Evolutionary conservation across 1,140 invertebrate genomes (phyloP), one percentile per base, ranked within the genome.

Genomic region (Bombus waltoni): DNA sequence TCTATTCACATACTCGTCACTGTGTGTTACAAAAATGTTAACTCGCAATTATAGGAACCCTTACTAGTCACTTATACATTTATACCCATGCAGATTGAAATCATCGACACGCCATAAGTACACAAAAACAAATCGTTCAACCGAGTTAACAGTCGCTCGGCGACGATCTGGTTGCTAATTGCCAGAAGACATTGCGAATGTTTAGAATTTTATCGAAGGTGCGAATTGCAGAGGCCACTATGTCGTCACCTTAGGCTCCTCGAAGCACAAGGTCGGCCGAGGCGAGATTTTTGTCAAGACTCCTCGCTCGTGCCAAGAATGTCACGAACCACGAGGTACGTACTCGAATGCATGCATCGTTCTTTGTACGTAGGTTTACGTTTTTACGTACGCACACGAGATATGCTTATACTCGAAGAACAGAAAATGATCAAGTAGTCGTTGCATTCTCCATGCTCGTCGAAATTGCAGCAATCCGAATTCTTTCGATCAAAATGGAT

Each of bases 191-290:
- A 42, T 53, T 35, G 44, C 82, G 83, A 82, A 83, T 87, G 65
- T 66, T 53, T 70, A 65, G 85, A 62, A 89, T 89, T 89, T 89
- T 89, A 89, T 89, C 81, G 72, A 78, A 62, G 87, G n/a, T 71
- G 84, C 84, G 85, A 89, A 89, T 89, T 74, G 38, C 88, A n/a
- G 79, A 65, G 42, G 53, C 47, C 38, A 47, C 74, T 57, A 40
- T 74, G 74, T 86, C 87, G 73, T 82, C 88, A 89, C 87, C 79
- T 53, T 86, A 75, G 40, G 84, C 4, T 79, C 72, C 75, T 42
- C 40, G 71, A 68, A 77, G 68, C 57, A 44, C 85, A 89, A 90
- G 89, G 89, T 89, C 89, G 85, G 44, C 28, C 35, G 53, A 81
- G 65, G 40, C 75, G 68, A 71, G 77, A 90, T 90, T 90, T 89